Base-by-base conservation (phyloP, 1,140 invertebrate genomes). In the Helicoverpa zea region DNA sequence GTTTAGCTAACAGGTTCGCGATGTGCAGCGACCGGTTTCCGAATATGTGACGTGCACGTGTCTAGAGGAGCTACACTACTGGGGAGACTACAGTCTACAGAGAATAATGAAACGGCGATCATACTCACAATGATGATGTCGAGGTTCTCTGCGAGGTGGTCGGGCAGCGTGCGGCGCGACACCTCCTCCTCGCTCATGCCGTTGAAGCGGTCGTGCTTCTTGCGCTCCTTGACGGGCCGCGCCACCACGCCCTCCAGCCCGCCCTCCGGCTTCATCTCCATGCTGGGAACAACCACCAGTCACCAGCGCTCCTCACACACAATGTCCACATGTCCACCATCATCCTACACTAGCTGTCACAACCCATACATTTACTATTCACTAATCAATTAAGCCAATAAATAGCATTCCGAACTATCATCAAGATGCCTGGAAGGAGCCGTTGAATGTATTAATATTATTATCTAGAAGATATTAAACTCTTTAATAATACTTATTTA, bases 111-210 rank as follows among this genome's bases (percentile, higher is more conserved):
- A 63, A 58, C 58, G 79, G 52, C 85, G 93, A 94, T 91, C 95
- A 90, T 95, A 98, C 98, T 98, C 97, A 99, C 98, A 96, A 99
- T 99, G 92, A 99, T 97, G 95, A 99, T 99, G 96, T 99, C 99
- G 90, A 99, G 97, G 96, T 98, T 98, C 92, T 97, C 97, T 61
- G 97, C 96, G 59, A 99, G 96, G 95, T 99, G 98, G 96, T 99
- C 99, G 66, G 98, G 98, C 90, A 99, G 96, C 75, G 97, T 98
- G 87, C 98, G 97, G 90, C 98, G 97, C 63, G 98, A 97, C 29
- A 99, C 98, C 96, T 99, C 98, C 92, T 99, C 98, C 95, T 99
- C 98, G 76, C 98, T 97, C 97, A 99, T 98, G 63, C 98, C 98
- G 95, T 99, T 99, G 95, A 99, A 99, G 81, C 98, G 96, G 95